These are phyloP conservation scores for Nannobrachium achirus DNA, from an alignment of 2,113 vertebrate species.

Conservation along the genomic window DNA sequence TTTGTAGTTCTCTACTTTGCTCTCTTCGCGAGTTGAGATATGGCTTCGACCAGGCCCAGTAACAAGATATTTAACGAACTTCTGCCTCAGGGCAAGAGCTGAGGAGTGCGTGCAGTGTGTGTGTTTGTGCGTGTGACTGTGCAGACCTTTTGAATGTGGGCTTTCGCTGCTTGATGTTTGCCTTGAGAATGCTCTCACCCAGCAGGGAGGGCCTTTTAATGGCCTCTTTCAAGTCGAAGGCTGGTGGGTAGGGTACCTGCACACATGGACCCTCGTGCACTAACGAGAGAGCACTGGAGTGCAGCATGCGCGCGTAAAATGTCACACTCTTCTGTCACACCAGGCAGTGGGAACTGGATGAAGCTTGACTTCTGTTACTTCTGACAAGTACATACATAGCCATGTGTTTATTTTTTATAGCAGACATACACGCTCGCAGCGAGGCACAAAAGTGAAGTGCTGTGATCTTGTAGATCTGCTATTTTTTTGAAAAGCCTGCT, in stretches of 20 bases:
- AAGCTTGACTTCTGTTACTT: conserved; percentile 37
- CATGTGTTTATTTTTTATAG: no score
- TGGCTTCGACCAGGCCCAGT: conserved; percentile 44
- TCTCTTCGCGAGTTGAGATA: conserved; percentile 35
- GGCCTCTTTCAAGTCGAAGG: conserved; percentile 60
- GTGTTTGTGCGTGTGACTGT: conserved; percentile 24
- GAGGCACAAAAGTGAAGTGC: no score
- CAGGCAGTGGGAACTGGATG: not conserved
- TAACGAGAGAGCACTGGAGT: conserved; percentile 10
- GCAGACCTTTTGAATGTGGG: not conserved
- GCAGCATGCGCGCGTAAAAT: no score
- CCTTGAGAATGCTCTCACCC: conserved; percentile 46
- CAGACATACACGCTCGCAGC: no score
- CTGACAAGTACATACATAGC: conserved; percentile 9
- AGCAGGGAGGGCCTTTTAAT: conserved; percentile 46
- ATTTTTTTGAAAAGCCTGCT: no score
- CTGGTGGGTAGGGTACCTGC: conserved; percentile 66
- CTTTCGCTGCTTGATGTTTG: conserved; percentile 33
- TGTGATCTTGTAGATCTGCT: no score
- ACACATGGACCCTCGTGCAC: conserved; percentile 52
- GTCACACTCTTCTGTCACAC: not conserved
- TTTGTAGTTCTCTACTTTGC: conserved; percentile 50
- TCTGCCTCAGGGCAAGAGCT: conserved; percentile 35
- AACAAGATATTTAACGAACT: conserved; percentile 63
- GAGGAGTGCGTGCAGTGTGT: conserved; percentile 13